Conservation (phyloP, 2,888 invertebrate species). For the Dilophus febrilis region DNA sequence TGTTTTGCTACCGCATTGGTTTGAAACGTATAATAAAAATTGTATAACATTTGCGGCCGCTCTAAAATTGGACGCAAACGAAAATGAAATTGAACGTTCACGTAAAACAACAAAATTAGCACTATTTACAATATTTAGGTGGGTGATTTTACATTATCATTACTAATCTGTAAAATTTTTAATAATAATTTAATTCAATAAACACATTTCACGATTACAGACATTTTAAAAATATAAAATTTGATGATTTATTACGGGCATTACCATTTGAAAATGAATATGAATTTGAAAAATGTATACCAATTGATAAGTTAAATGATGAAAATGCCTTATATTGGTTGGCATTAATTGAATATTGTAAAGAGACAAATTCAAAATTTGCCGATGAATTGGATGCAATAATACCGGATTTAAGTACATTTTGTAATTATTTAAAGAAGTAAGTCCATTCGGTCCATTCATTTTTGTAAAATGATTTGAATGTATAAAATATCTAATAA, state of each 20-base stretch:
- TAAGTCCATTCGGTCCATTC: conserved; percentile 32
- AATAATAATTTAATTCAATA: too few species aligned
- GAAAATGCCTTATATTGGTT: conserved; percentile 47
- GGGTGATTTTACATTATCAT: conserved; percentile 14
- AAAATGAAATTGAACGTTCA: conserved; percentile 43
- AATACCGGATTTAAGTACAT: conserved; percentile 51
- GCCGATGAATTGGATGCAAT: conserved; percentile 23
- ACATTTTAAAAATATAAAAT: conserved; percentile 21
- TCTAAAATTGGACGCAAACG: conserved; percentile 51
- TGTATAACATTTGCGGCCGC: conserved; percentile 54
- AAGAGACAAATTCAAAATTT: conserved; percentile 13
- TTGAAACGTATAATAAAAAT: conserved; percentile 51
- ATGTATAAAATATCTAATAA: background rate
- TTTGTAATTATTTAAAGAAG: conserved; percentile 54
- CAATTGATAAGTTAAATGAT: conserved; percentile 32
- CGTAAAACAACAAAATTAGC: conserved; percentile 35
- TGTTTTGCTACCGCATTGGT: conserved; percentile 54
- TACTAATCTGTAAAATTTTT: too few species aligned
- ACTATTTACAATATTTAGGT: conserved; percentile 38
- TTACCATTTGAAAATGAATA: conserved; percentile 23
- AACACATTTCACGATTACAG: too few species aligned
- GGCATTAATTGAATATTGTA: conserved; percentile 34
- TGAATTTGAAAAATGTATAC: conserved; percentile 32
- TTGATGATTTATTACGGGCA: conserved; percentile 28
- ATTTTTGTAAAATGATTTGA: background rate